phyloP scores from a whole-genome alignment of 2,797 vertebrate species.

The Enteromius radiatus region DNA sequence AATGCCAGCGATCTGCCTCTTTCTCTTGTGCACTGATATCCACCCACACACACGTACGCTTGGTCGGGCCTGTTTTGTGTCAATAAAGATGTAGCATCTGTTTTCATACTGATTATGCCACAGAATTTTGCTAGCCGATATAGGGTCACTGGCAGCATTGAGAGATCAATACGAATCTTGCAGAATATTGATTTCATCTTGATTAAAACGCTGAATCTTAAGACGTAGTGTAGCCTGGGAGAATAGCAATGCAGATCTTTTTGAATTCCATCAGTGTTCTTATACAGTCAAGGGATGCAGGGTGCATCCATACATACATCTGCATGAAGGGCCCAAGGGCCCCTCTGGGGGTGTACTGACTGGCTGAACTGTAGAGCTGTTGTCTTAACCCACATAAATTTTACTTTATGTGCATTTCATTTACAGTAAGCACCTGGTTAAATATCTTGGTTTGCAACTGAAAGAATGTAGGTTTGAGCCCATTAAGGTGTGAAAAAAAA shows the following conservation, averaged over 20 bases:
- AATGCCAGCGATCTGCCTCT: not conserved
- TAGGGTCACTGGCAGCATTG: not conserved
- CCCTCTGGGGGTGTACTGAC: not conserved
- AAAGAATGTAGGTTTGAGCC: not conserved
- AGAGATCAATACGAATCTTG: constrained; percentile 67
- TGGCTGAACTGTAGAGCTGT: not conserved
- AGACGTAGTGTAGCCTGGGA: constrained; percentile 36
- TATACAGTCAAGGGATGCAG: constrained; percentile 13
- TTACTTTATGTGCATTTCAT: not conserved
- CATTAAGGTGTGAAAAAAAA: not conserved
- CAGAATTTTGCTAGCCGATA: constrained; percentile 43
- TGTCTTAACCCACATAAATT: constrained; percentile 1
- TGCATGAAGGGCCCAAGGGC: not conserved
- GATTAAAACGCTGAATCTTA: constrained; percentile 65
- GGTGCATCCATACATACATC: not conserved
- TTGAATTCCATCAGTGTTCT: constrained; percentile 12
- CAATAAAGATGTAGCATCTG: constrained; percentile 38
- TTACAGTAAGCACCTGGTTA: not conserved
- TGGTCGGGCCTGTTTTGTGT: not conserved
- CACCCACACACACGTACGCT: constrained; percentile 4
- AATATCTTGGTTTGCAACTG: not conserved
- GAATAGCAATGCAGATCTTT: not conserved
- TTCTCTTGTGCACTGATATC: constrained; percentile 11
- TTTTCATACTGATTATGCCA: constrained; percentile 40
- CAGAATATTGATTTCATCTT: constrained; percentile 64